Percentiles rank a stretch among this genome's conserved stretches.
Conservation (phyloP, 2,888 invertebrate genomes). For the Habrosyne pyritoides region DNA sequence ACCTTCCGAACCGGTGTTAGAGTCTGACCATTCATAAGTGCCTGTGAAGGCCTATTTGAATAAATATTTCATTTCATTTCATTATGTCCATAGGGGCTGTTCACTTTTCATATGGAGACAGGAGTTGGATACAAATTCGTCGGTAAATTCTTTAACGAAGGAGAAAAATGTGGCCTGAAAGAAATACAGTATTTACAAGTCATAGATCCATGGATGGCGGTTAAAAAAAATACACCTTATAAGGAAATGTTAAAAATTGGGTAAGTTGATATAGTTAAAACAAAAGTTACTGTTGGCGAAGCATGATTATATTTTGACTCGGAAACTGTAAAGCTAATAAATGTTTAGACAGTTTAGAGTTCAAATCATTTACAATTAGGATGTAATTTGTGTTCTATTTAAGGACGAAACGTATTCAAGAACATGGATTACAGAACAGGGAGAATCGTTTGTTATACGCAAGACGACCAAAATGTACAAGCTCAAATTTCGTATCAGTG, state of each 20-base stretch:
- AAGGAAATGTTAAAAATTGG: constrained; percentile 86
- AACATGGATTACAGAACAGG: constrained; percentile 83
- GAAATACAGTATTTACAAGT: constrained; percentile 86
- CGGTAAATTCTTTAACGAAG: constrained; percentile 86
- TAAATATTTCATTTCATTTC: too few relatives aligned
- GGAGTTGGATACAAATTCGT: constrained; percentile 87
- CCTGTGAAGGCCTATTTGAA: too few relatives aligned
- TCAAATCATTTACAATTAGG: not conserved
- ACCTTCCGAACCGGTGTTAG: too few relatives aligned
- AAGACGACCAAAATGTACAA: constrained; percentile 84
- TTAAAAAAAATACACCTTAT: constrained; percentile 85
- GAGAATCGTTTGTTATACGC: constrained; percentile 85
- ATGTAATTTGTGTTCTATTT: constrained; percentile 17
- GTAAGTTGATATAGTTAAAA: constrained; percentile 51
- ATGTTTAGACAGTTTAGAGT: not conserved
- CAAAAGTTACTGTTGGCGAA: too few relatives aligned
- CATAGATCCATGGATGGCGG: constrained; percentile 85
- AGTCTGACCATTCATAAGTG: too few relatives aligned
- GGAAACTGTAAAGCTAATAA: not conserved
- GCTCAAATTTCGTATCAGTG: constrained; percentile 85
- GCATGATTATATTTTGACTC: too few relatives aligned
- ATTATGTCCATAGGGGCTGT: constrained; percentile 74
- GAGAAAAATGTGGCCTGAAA: constrained; percentile 87
- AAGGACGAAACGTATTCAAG: constrained; percentile 73
- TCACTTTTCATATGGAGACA: constrained; percentile 87